Conservation (phyloP, 2,797 vertebrate genomes). For the Oryzias dopingdopingensis region DNA sequence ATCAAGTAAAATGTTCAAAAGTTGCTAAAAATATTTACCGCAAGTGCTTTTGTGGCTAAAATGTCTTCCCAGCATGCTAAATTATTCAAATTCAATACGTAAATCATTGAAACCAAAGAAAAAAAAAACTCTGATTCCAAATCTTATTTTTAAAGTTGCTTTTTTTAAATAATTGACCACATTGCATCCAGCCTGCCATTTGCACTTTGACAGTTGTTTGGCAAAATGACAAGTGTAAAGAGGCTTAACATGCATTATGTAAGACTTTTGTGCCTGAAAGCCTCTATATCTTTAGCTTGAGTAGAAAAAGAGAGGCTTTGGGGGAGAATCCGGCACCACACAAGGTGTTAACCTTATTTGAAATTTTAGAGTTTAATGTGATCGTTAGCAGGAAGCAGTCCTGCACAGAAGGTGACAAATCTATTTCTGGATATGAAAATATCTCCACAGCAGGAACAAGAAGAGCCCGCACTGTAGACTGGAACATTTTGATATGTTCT, state of each 20-base stretch:
- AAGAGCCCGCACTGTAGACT: neutral
- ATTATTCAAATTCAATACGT: neutral
- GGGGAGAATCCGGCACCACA: slow-evolving; percentile 14
- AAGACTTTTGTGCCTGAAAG: slow-evolving; percentile 18
- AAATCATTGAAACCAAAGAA: slow-evolving; percentile 19
- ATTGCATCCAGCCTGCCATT: neutral
- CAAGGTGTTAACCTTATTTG: slow-evolving; percentile 25
- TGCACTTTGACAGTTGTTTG: slow-evolving; percentile 6
- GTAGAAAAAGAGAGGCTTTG: slow-evolving; percentile 19
- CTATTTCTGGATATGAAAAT: slow-evolving; percentile 27
- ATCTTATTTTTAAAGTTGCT: neutral
- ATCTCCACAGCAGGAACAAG: slow-evolving; percentile 18
- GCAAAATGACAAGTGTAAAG: slow-evolving; percentile 12
- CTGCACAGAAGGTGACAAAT: slow-evolving; percentile 38
- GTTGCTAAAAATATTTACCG: neutral
- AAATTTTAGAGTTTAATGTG: slow-evolving; percentile 24
- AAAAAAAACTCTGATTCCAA: neutral
- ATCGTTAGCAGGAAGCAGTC: slow-evolving; percentile 36
- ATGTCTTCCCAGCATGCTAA: neutral
- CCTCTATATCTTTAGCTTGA: slow-evolving; percentile 21
- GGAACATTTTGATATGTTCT: slow-evolving; percentile 1
- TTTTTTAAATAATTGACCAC: slow-evolving; percentile 2
- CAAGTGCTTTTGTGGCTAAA: neutral
- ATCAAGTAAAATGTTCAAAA: neutral
- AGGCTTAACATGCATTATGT: slow-evolving; percentile 25